Evolutionary conservation across 1,140 invertebrate genomes (phyloP).

Genomic region (Trichonephila clavata): DNA sequence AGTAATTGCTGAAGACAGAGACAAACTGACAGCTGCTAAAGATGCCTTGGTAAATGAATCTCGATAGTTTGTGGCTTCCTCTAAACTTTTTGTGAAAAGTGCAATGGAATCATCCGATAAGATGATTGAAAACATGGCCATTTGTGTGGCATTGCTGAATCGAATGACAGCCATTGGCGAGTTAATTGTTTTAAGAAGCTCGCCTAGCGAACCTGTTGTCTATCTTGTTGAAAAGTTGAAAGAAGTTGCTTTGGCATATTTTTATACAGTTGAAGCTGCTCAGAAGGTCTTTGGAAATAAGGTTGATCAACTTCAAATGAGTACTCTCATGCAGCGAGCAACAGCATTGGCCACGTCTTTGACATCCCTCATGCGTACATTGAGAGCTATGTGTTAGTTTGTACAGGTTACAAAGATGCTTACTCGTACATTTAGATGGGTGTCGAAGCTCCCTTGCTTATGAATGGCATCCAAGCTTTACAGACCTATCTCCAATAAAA

Average conservation of each 20-base stretch:
- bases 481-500: neutral
- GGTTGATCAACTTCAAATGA: constrained; percentile 82
- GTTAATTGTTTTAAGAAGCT: constrained; percentile 87
- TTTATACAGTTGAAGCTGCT: constrained; percentile 81
- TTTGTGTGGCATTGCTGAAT: constrained; percentile 87
- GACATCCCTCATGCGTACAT: constrained; percentile 89
- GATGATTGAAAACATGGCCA: constrained; percentile 85
- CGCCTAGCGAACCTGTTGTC: constrained; percentile 88
- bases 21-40: constrained; percentile 83
- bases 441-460: neutral
- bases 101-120: constrained; percentile 85
- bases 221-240: constrained; percentile 90
- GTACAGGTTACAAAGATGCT: neutral
- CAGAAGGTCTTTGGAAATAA: constrained; percentile 80
- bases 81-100: constrained; percentile 90
- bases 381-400: constrained; percentile 82
- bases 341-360: constrained; percentile 90
- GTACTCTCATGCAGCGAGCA: constrained; percentile 85
- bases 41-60: constrained; percentile 90
- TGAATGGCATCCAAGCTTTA: neutral
- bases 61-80: constrained; percentile 90
- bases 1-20: neutral
- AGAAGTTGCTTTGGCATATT: constrained; percentile 90
- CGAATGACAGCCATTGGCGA: constrained; percentile 85
- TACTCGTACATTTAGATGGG: neutral